Conservation (phyloP, 1,140 invertebrate genomes). For the Paraescarpia echinospica region DNA sequence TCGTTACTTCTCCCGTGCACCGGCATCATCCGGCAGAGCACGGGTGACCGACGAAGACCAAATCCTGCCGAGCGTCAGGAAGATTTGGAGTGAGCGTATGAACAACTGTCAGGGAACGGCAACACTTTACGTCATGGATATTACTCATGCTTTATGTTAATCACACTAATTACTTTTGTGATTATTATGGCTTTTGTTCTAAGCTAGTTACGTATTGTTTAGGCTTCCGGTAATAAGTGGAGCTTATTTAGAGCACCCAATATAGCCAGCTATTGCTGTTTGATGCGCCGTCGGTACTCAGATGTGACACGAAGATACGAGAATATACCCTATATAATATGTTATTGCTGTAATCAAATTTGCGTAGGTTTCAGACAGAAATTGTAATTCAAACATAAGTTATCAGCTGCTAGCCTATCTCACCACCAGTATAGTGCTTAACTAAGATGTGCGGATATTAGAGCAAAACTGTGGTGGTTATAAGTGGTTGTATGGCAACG, state of each 20-base stretch:
- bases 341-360: background rate
- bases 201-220: background rate
- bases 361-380: background rate
- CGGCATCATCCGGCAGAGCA: background rate
- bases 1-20: background rate
- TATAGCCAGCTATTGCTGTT: background rate
- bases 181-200: background rate
- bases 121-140: background rate
- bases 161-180: background rate
- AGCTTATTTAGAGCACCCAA: background rate
- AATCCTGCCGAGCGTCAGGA: background rate
- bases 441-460: too few species aligned
- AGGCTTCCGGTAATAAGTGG: background rate
- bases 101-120: background rate
- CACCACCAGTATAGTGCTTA: background rate
- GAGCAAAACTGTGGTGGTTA: too few species aligned
- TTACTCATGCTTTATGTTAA: background rate
- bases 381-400: background rate
- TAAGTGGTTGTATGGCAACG: too few species aligned
- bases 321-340: background rate
- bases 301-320: background rate
- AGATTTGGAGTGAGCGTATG: background rate
- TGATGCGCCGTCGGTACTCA: background rate
- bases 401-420: background rate
- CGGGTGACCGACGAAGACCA: background rate